Conservation (phyloP, 2,888 invertebrate species). For the Zootermopsis nevadensis region DNA sequence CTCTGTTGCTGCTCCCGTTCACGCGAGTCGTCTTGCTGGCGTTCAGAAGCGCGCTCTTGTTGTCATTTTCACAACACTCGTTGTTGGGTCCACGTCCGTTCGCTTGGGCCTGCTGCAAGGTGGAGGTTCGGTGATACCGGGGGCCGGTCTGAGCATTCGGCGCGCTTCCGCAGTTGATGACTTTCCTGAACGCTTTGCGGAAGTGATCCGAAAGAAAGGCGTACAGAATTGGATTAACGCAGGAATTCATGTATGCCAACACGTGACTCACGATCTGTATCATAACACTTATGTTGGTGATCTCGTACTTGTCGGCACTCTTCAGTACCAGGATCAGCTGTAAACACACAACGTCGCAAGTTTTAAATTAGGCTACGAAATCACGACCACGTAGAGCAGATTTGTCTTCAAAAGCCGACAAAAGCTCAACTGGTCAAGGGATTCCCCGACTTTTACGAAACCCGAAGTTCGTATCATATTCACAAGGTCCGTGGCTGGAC, state of each 20-base stretch:
- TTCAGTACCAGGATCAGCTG: conserved; percentile 85
- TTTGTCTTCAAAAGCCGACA: too few species aligned
- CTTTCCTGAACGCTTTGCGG: conserved; percentile 85
- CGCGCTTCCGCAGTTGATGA: conserved; percentile 60
- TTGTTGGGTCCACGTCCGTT: conserved; percentile 18
- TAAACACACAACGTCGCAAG: conserved; percentile 59
- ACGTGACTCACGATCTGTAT: conserved; percentile 84
- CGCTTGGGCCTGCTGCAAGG: conserved; percentile 23
- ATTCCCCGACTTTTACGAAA: too few species aligned
- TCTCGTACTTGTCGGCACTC: conserved; percentile 77
- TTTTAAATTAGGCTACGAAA: too few species aligned
- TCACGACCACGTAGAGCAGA: too few species aligned
- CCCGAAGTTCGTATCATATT: too few species aligned
- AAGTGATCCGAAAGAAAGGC: conserved; percentile 96
- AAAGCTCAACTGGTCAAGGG: too few species aligned
- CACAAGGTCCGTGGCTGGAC: too few species aligned
- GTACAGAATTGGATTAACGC: conserved; percentile 94
- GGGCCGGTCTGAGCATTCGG: neutral
- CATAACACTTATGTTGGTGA: conserved; percentile 75
- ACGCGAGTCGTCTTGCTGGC: conserved; percentile 61
- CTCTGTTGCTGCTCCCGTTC: conserved; percentile 17
- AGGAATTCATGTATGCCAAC: conserved; percentile 92
- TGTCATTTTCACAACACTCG: neutral
- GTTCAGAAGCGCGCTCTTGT: conserved; percentile 53
- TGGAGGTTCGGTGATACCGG: conserved; percentile 41